Evolutionary conservation across 2,113 vertebrate genomes (phyloP).

Genomic region (Sitta europaea): DNA sequence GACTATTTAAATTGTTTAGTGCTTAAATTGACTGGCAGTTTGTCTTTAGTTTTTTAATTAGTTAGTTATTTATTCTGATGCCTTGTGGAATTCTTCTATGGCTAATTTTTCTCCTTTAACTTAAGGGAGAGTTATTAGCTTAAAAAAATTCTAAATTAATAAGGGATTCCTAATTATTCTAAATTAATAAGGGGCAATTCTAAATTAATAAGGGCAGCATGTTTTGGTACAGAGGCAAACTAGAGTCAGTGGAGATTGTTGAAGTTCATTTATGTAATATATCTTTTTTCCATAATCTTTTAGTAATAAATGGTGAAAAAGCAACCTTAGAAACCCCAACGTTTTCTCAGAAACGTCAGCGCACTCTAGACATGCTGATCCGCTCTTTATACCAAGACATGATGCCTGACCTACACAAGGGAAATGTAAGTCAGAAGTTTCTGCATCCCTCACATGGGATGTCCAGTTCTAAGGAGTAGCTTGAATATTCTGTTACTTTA

Average conservation of each 20-base stretch:
- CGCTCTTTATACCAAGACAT: slow-evolving; percentile 95
- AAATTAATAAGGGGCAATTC: too few relatives aligned
- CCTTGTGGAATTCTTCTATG: background rate
- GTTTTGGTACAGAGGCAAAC: background rate
- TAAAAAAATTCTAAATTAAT: background rate
- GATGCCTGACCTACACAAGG: slow-evolving; percentile 95
- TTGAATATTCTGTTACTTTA: background rate
- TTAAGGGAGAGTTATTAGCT: background rate
- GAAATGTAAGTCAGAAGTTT: slow-evolving; percentile 47
- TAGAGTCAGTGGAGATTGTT: background rate
- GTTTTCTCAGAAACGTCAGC: slow-evolving; percentile 96
- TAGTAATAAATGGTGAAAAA: slow-evolving; percentile 99
- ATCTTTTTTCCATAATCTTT: background rate
- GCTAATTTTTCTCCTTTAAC: background rate
- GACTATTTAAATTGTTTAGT: background rate
- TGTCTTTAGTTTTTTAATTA: background rate
- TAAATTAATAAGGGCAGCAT: too few relatives aligned
- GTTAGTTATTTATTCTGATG: background rate
- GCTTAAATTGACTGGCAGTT: background rate
- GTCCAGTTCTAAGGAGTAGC: background rate
- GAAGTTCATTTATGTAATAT: background rate
- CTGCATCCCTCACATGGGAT: background rate
- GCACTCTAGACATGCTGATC: slow-evolving; percentile 97
- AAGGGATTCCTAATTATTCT: too few relatives aligned
- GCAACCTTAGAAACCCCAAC: slow-evolving; percentile 98